phyloP scores from a whole-genome alignment of 2,113 vertebrate species.

The Phodopus roborovskii region DNA sequence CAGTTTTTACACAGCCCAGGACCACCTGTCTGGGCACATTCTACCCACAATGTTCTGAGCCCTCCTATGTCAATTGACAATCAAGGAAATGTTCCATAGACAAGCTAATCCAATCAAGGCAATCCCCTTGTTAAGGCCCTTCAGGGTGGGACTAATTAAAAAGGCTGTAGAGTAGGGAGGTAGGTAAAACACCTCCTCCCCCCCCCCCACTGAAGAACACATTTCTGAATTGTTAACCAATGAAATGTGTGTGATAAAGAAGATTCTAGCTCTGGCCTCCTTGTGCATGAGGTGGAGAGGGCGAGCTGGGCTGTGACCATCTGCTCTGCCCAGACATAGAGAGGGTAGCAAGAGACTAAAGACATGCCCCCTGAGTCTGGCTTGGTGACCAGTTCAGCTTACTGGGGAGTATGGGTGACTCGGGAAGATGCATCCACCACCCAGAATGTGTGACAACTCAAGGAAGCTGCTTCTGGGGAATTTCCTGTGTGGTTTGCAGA shows the following conservation, averaged over 20 bases:
- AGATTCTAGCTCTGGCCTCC: fast-evolving
- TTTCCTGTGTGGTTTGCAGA: not conserved
- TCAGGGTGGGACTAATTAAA: not conserved
- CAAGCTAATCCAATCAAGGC: not conserved
- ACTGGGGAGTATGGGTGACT: not conserved
- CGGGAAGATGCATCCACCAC: not conserved
- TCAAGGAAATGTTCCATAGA: not conserved
- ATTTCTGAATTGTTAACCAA: not conserved
- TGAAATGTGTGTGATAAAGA: fast-evolving
- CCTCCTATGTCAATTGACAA: not conserved
- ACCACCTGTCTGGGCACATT: too few species aligned
- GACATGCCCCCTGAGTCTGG: too few species aligned
- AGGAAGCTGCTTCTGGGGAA: not conserved
- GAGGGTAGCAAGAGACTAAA: not conserved
- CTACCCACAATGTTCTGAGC: not conserved
- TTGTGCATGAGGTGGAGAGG: fast-evolving
- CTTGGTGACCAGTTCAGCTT: not conserved
- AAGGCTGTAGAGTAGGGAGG: not conserved
- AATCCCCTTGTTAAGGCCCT: not conserved
- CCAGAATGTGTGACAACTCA: not conserved
- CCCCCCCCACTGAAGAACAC: not conserved
- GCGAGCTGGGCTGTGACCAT: too few species aligned
- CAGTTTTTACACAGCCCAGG: not conserved
- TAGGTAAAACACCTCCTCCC: not conserved
- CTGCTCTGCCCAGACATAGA: not conserved